A percentile compares a stretch with the other conserved stretches of the same genome.
Evolutionary conservation across 2,113 vertebrate genomes (phyloP).

Genomic region (Actenoides hombroni): DNA sequence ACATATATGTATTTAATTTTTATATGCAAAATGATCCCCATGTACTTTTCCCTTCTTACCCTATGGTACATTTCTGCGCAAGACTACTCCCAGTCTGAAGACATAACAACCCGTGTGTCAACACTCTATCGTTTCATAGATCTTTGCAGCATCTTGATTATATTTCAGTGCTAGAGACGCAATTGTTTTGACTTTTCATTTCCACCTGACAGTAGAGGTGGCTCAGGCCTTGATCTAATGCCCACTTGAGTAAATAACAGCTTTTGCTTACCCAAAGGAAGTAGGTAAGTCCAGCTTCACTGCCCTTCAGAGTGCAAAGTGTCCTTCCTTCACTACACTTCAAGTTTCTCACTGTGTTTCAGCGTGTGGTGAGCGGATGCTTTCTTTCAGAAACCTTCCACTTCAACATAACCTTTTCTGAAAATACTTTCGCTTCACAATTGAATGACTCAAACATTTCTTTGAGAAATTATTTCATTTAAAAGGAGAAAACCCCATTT

Average conservation of each 20-base stretch:
- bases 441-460: not conserved
- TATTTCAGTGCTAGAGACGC: not conserved
- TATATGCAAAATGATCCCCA: not conserved
- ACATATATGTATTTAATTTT: not conserved
- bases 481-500: not conserved
- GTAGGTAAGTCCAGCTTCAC: not conserved
- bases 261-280: not conserved
- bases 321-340: not conserved
- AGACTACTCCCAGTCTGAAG: not conserved
- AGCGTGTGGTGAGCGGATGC: fast-evolving
- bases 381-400: not conserved
- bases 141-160: not conserved
- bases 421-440: not conserved
- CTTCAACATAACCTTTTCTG: not conserved
- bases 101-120: not conserved
- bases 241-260: not conserved
- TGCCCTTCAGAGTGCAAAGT: not conserved
- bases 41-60: not conserved
- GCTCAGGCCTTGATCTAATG: not conserved
- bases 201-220: not conserved
- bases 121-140: not conserved
- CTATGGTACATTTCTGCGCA: not conserved
- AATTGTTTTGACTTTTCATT: not conserved
- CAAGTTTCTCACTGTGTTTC: not conserved
- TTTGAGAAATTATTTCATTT: not conserved